A percentile compares a stretch with the other conserved stretches of the same genome.
phyloP scores from a whole-genome alignment of 2,113 vertebrate genomes.

The Lophura nycthemera region DNA sequence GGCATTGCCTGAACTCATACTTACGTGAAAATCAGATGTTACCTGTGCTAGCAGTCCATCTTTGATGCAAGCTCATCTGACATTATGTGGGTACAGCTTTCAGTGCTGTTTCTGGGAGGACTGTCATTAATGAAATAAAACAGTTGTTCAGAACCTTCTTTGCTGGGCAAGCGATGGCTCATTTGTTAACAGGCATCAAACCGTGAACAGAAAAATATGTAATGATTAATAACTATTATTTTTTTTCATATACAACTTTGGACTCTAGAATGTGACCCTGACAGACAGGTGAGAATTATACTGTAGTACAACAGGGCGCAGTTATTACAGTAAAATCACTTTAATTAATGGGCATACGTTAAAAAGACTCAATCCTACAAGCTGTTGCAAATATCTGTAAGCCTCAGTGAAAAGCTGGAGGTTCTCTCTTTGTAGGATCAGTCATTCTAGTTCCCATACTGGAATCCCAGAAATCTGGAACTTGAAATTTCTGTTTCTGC shows the following conservation, averaged over 20 bases:
- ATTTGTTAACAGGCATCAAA: background rate
- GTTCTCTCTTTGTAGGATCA: background rate
- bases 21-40: background rate
- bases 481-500: background rate
- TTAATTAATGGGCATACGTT: background rate
- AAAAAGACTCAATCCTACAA: background rate
- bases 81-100: background rate
- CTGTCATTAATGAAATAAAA: background rate
- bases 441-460: background rate
- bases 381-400: background rate
- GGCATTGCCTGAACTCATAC: background rate
- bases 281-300: background rate
- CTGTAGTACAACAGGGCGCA: background rate
- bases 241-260: background rate
- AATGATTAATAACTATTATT: background rate
- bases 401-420: background rate
- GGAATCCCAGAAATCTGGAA: background rate
- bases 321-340: background rate
- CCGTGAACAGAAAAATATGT: background rate
- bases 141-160: background rate
- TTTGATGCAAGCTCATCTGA: background rate
- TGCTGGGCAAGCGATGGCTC: background rate
- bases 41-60: background rate
- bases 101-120: background rate
- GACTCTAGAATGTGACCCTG: background rate